Base-by-base conservation (phyloP, 2,797 vertebrate species). In the Dendrocincla fuliginosa region DNA sequence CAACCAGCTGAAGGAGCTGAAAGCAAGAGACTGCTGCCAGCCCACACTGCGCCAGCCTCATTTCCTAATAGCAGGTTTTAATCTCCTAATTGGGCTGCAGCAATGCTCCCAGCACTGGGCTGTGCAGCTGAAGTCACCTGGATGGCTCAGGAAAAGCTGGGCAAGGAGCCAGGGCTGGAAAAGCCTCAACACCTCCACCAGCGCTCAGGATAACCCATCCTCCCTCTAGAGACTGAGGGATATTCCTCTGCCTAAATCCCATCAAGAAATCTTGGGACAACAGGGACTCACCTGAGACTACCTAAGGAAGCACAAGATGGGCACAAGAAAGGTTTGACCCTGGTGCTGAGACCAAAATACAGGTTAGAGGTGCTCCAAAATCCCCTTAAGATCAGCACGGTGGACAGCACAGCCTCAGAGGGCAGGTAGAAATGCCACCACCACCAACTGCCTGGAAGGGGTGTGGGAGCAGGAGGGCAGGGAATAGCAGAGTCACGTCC, bases 31-130 rank as follows among this genome's bases (percentile, higher is more conserved):
- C 35, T 19, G 7, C 46, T 30, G 39, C 73, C 30, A 33, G 59
- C 84, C 42, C n/a, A 24, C 4, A 6, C 63, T 41, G n/a, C 56
- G 7, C 10, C 84, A 35, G 33, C 3, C 52, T 77, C 64, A 64
- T 92, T 64, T 67, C 68, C 91, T 87, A 73, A 88, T 23, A 61
- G 42, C 28, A 53, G 56, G n/a, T 79, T 91, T 91, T 65, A 49
- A 96, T 93, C 69, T 87, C 74, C 74, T 84, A 67, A 94, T 74
- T 52, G 76, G 64, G 74, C 69, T 63, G 91, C 74, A 90, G 85
- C 37, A 53, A 33, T 3, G 37, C 60, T 69, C 47, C 55, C 59
- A n/a, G 52, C 33, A 33, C 52, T 46, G 76, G 50, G 63, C 53
- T 10, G 7, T 8, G 57, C n/a, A 47, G 74, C 59, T 28, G 46